These are phyloP conservation scores for Okapia johnstoni DNA, from an alignment of 2,113 vertebrate species.

Conservation along the genomic window DNA sequence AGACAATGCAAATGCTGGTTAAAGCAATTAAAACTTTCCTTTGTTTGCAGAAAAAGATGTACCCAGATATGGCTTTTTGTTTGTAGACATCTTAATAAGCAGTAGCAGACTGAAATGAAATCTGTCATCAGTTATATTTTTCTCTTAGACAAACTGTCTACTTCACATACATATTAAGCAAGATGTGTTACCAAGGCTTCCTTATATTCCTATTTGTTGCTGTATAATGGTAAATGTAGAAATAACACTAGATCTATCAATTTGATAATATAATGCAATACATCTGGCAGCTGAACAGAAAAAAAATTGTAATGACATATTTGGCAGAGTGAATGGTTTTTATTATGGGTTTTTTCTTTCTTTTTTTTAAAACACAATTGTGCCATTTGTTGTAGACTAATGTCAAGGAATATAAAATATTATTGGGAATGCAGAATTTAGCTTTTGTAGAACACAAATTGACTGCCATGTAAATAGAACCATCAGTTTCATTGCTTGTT, in stretches of 20 bases:
- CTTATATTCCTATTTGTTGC: slow-evolving; percentile 83
- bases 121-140: slow-evolving; percentile 95
- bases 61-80: slow-evolving; percentile 87
- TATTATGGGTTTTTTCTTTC: slow-evolving; percentile 76
- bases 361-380: slow-evolving; percentile 77
- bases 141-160: slow-evolving; percentile 88
- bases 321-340: slow-evolving; percentile 76
- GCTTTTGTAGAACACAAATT: slow-evolving; percentile 82
- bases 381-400: slow-evolving; percentile 81
- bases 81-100: slow-evolving; percentile 97
- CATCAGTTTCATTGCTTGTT: slow-evolving; percentile 81
- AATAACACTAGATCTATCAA: slow-evolving; percentile 84
- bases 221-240: slow-evolving; percentile 82
- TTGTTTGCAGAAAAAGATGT: slow-evolving; percentile 91
- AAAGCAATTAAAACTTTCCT: slow-evolving; percentile 99
- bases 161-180: slow-evolving; percentile 92
- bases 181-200: slow-evolving; percentile 87
- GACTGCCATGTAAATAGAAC: slow-evolving; percentile 81
- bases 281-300: slow-evolving; percentile 79
- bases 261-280: slow-evolving; percentile 81
- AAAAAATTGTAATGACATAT: slow-evolving; percentile 80
- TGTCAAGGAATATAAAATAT: slow-evolving; percentile 78
- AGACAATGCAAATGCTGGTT: slow-evolving; percentile 95
- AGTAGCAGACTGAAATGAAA: slow-evolving; percentile 95
- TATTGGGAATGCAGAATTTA: slow-evolving; percentile 76